Evolutionary conservation across 2,888 invertebrate genomes (phyloP).

Genomic region (Pammene fasciana): DNA sequence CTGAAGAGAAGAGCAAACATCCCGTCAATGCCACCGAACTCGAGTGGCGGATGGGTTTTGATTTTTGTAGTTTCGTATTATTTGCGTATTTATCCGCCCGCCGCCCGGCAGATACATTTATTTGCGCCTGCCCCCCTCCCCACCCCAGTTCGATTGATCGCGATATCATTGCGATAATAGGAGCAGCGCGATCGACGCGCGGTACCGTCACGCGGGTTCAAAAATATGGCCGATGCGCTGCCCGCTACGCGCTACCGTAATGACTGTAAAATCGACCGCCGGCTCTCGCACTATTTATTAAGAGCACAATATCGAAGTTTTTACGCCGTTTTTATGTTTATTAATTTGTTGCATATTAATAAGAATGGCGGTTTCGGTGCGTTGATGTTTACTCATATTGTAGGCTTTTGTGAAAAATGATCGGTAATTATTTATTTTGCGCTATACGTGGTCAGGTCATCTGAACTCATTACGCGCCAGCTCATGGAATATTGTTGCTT

Average conservation of each 20-base stretch:
- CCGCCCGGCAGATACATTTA: conserved; percentile 82
- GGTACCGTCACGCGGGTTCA: conserved; percentile 68
- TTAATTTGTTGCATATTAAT: conserved; percentile 30
- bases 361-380: conserved; percentile 11
- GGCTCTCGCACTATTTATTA: conserved; percentile 45
- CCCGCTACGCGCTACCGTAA: conserved; percentile 48
- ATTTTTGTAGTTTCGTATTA: conserved; percentile 84
- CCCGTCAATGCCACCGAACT: conserved; percentile 56
- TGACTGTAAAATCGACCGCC: conserved; percentile 52
- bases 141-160: conserved; percentile 79
- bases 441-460: too few relatives aligned
- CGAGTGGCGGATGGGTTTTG: conserved; percentile 83
- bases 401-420: conserved; percentile 10
- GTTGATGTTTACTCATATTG: conserved; percentile 13
- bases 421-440: conserved; percentile 12
- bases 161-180: conserved; percentile 83
- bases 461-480: too few relatives aligned
- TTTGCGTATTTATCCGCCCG: conserved; percentile 83
- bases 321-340: conserved; percentile 19
- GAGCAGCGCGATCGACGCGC: conserved; percentile 69
- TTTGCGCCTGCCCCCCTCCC: conserved; percentile 66
- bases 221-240: conserved; percentile 67
- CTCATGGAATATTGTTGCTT: too few relatives aligned
- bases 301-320: conserved; percentile 20
- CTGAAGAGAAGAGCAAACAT: conserved; percentile 60